Conservation (phyloP, 2,888 invertebrate species). For the Volucella inflata region DNA sequence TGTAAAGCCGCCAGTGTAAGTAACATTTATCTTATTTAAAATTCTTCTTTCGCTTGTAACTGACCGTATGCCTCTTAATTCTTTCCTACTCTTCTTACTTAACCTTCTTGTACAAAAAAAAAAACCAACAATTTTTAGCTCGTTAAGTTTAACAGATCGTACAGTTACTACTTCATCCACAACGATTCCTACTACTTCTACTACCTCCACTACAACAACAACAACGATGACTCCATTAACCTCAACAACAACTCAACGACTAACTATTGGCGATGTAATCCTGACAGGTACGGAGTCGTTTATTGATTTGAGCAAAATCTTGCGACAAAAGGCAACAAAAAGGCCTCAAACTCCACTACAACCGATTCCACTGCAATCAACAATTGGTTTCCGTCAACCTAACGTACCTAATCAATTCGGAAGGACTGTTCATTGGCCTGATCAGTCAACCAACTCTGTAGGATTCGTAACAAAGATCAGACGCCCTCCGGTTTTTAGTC, state of each 20-base stretch:
- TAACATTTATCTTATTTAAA: neutral
- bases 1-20: too few species aligned
- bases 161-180: neutral
- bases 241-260: constrained; percentile 66
- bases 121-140: constrained; percentile 27
- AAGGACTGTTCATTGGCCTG: constrained; percentile 14
- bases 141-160: neutral
- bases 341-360: constrained; percentile 2
- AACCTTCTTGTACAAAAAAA: constrained; percentile 1
- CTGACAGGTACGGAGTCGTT: constrained; percentile 68
- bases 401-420: neutral
- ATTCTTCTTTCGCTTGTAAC: constrained; percentile 18
- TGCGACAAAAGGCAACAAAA: constrained; percentile 18
- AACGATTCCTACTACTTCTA: constrained; percentile 33
- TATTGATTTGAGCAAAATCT: constrained; percentile 76
- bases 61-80: constrained; percentile 21
- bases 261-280: constrained; percentile 62
- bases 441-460: too few species aligned
- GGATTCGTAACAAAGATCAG: too few species aligned
- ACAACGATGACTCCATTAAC: constrained; percentile 60
- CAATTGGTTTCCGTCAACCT: neutral
- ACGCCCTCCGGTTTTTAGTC: neutral
- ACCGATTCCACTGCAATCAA: neutral
- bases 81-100: constrained; percentile 1
- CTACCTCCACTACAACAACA: constrained; percentile 34